Percentiles rank a stretch among this genome's conserved stretches.
Evolutionary conservation across 1,140 invertebrate genomes (phyloP).

Genomic region (Hypothenemus hampei): DNA sequence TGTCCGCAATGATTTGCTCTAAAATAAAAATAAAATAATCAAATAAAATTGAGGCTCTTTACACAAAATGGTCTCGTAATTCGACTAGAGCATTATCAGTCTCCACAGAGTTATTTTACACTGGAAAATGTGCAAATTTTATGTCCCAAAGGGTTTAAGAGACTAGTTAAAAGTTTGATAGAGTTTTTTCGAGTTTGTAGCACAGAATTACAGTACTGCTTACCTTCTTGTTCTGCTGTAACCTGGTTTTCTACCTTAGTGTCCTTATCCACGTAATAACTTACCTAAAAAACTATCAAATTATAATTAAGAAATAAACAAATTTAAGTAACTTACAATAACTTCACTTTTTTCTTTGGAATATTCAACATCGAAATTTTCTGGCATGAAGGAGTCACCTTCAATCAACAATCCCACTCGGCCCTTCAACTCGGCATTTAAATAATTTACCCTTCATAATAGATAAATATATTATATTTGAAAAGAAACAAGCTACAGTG

Average conservation of each 20-base stretch:
- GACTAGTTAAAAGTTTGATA: too few species aligned
- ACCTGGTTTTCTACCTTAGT: slow-evolving; percentile 33
- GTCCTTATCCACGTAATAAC: slow-evolving; percentile 29
- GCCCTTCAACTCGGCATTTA: slow-evolving; percentile 28
- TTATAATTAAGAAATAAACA: background rate
- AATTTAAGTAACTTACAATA: slow-evolving; percentile 29
- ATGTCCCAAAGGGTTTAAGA: too few species aligned
- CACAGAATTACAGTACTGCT: too few species aligned
- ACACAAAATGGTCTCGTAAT: too few species aligned
- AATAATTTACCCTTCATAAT: slow-evolving; percentile 27
- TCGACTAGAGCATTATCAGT: too few species aligned
- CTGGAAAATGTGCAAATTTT: too few species aligned
- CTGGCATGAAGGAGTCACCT: slow-evolving; percentile 37
- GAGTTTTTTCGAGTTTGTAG: too few species aligned
- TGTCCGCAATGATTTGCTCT: slow-evolving; percentile 33
- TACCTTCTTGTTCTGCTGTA: slow-evolving; percentile 30
- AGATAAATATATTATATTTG: background rate
- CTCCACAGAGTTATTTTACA: too few species aligned
- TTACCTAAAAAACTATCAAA: slow-evolving; percentile 28
- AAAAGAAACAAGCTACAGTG: background rate
- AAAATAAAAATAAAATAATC: slow-evolving; percentile 17
- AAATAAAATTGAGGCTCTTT: too few species aligned
- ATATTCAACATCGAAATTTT: slow-evolving; percentile 38
- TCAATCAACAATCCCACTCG: slow-evolving; percentile 33
- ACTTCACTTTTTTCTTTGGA: slow-evolving; percentile 26